Evolutionary conservation across 2,888 invertebrate genomes (phyloP).

Genomic region (Bombyx huttoni): DNA sequence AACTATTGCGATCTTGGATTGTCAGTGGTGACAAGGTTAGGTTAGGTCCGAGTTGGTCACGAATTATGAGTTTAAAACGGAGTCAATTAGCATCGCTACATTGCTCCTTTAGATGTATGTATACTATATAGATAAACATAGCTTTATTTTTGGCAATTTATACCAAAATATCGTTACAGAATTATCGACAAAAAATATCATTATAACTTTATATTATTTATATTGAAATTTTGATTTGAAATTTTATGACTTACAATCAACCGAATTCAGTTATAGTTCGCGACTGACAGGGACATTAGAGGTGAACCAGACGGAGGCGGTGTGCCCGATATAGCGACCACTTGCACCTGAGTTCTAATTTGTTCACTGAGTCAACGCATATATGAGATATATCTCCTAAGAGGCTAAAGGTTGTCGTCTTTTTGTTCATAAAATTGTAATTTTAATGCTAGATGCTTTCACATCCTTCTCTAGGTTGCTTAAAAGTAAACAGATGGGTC

Average conservation of each 20-base stretch:
- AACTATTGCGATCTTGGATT: background rate
- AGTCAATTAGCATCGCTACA: background rate
- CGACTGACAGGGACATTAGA: background rate
- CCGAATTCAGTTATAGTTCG: background rate
- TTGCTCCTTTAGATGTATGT: too few species aligned
- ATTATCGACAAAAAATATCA: too few species aligned
- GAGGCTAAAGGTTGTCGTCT: background rate
- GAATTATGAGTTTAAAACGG: background rate
- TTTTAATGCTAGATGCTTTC: too few species aligned
- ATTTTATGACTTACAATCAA: background rate
- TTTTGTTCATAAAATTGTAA: background rate
- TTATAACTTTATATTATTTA: too few species aligned
- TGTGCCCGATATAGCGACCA: background rate
- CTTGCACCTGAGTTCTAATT: background rate
- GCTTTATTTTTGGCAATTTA: too few species aligned
- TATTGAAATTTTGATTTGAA: too few species aligned
- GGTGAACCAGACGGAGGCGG: background rate
- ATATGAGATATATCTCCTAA: background rate
- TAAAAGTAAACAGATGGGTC: too few species aligned
- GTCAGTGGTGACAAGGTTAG: background rate
- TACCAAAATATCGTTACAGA: too few species aligned
- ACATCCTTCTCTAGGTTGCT: too few species aligned
- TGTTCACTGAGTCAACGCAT: background rate
- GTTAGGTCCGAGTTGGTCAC: background rate
- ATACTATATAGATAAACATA: too few species aligned